Percentiles rank a stretch among this genome's conserved stretches.
Conservation (phyloP, 2,888 invertebrate genomes). For the Metacarcinus magister region DNA sequence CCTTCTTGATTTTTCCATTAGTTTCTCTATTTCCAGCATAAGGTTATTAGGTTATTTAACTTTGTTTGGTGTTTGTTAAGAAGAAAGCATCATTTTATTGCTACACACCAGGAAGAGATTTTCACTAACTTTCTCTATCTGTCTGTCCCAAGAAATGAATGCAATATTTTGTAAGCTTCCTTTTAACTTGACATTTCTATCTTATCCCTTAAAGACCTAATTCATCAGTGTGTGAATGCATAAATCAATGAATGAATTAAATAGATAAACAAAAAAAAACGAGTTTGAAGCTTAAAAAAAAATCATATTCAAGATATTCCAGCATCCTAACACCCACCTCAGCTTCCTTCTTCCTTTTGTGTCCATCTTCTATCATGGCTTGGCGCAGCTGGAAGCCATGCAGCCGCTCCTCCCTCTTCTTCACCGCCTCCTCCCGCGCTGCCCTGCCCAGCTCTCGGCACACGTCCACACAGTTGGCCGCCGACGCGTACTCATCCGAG, state of each 20-base stretch:
- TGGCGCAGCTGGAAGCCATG: constrained; percentile 79
- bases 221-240: neutral
- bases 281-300: neutral
- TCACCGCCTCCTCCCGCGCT: constrained; percentile 79
- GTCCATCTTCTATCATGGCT: constrained; percentile 81
- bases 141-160: no score
- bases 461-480: constrained; percentile 72
- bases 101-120: neutral
- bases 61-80: neutral
- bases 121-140: neutral
- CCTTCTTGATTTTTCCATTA: neutral
- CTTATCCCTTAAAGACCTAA: neutral
- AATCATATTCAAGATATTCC: neutral
- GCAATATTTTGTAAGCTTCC: no score
- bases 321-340: constrained; percentile 64
- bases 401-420: constrained; percentile 75
- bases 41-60: neutral
- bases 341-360: constrained; percentile 78
- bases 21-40: neutral
- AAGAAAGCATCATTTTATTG: neutral
- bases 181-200: no score
- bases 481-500: constrained; percentile 89
- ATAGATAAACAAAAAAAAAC: neutral
- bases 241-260: neutral
- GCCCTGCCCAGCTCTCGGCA: constrained; percentile 79